Base-by-base conservation (phyloP, 2,888 invertebrate genomes). In the Microplitis manilae region DNA sequence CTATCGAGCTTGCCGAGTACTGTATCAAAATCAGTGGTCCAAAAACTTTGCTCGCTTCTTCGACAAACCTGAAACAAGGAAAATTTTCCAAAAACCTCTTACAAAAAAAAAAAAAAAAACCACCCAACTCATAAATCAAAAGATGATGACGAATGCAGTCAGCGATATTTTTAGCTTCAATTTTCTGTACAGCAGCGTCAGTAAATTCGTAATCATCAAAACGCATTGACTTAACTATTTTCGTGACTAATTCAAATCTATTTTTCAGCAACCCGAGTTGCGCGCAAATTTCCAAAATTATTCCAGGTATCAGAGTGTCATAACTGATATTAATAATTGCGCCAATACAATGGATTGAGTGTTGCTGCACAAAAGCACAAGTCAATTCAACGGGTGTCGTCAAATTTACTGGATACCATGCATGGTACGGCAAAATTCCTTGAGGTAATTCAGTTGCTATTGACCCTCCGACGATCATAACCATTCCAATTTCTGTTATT, bases 121-220 rank as follows among this genome's bases (percentile, higher is more conserved):
- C 38, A 7, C 17, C 30, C 30, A 60, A 61, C 71, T 71, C 15
- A 39, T 71, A 69, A 71, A 80, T 80, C 17, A 78, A 71, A 9
- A 73, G 73, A 72, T 80, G 80, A 74, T 80, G 79, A 20, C 74
- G 69, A 69, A 80, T 40, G 17, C 79, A 79, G n/a, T 72, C 13
- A 17, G 40, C 74, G 17, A 38, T 6, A 17, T 13, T 64, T 15
- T 8, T 30, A 17, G 13, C n/a, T 4, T 50, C 40, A 0, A 50
- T 50, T 70, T 20, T 20, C 2, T 40, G 50, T 1, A 59, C 73
- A 17, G 61, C 8, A 72, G 76, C 4, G 75, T 50, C 50, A 50
- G 8, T 50, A 5, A 1, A 1, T 50, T 50, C 2, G 8, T 8
- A 2, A 0, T 50, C 2, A 8, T 50, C 5, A 50, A 9, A 2